A percentile compares a stretch with the other conserved stretches of the same genome.
Conservation (phyloP, 2,888 invertebrate genomes). For the Apamea sordens region DNA sequence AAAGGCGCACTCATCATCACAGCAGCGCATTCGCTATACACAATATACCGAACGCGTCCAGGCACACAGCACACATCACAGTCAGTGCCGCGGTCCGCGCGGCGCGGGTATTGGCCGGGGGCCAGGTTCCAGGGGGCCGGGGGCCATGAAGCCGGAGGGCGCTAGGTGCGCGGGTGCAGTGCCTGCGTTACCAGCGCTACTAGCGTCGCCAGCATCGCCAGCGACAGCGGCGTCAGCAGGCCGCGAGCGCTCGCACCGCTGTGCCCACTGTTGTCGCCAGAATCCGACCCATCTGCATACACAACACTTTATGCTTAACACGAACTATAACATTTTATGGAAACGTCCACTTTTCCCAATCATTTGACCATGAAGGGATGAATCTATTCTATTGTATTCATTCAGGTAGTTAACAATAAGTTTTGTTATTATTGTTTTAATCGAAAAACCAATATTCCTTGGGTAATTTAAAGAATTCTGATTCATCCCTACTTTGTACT, state of each 20-base stretch:
- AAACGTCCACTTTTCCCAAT: conserved; percentile 29
- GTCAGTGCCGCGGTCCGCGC: conserved; percentile 83
- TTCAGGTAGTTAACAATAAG: background rate
- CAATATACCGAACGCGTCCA: conserved; percentile 84
- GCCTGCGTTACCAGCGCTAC: conserved; percentile 60
- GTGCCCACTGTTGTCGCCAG: conserved; percentile 71
- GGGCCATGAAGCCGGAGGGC: conserved; percentile 22
- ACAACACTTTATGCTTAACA: conserved; percentile 60
- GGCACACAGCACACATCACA: conserved; percentile 85
- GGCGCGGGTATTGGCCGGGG: conserved; percentile 59
- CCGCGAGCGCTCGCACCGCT: conserved; percentile 63
- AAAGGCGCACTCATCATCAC: conserved; percentile 85
- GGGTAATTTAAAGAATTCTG: background rate
- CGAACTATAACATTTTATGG: conserved; percentile 36
- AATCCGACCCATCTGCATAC: conserved; percentile 73
- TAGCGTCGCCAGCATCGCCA: conserved; percentile 57
- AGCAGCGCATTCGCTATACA: conserved; percentile 86
- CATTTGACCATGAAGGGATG: background rate
- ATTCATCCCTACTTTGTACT: background rate
- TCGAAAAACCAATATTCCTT: background rate
- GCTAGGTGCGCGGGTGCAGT: conserved; percentile 64
- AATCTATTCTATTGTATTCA: background rate
- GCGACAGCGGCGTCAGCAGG: conserved; percentile 56
- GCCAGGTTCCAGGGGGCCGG: conserved; percentile 24
- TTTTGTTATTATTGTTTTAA: background rate